A percentile compares a stretch with the other conserved stretches of the same genome.
Conservation (phyloP, 2,888 invertebrate species). For the Erebia ligea region DNA sequence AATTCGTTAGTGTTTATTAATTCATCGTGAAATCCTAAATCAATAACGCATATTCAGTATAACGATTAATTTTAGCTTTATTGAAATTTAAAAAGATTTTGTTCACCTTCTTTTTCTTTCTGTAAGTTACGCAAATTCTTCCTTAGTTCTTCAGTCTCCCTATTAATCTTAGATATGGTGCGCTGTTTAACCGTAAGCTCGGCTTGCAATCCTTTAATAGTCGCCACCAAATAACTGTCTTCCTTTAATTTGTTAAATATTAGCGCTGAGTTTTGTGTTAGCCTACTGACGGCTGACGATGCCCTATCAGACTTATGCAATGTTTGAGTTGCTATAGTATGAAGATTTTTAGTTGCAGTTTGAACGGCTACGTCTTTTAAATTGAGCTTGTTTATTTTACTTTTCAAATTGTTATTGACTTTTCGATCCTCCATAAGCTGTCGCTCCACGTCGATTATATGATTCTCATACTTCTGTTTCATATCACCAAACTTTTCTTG, state of each 20-base stretch:
- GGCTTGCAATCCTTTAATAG: slow-evolving; percentile 89
- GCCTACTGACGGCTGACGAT: slow-evolving; percentile 76
- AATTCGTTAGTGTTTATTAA: too few relatives aligned
- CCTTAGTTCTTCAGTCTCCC: slow-evolving; percentile 89
- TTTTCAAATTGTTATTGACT: slow-evolving; percentile 78
- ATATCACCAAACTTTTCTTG: slow-evolving; percentile 90
- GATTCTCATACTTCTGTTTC: slow-evolving; percentile 89
- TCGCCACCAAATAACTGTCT: slow-evolving; percentile 90
- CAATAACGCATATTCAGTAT: too few relatives aligned
- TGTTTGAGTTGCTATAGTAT: slow-evolving; percentile 65
- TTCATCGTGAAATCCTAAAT: too few relatives aligned
- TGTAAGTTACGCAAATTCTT: slow-evolving; percentile 90
- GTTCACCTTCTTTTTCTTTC: slow-evolving; percentile 87
- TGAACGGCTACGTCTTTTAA: slow-evolving; percentile 71
- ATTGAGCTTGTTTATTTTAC: slow-evolving; percentile 74
- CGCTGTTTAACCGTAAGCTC: slow-evolving; percentile 90
- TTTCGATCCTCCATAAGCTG: slow-evolving; percentile 81
- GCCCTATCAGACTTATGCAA: slow-evolving; percentile 67
- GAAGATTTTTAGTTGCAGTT: slow-evolving; percentile 64
- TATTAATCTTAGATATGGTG: slow-evolving; percentile 86
- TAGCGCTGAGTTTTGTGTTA: slow-evolving; percentile 81
- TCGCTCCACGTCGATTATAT: slow-evolving; percentile 89
- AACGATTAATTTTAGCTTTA: neutral
- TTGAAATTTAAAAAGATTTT: neutral
- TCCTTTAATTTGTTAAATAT: slow-evolving; percentile 83